phyloP scores from a whole-genome alignment of 2,113 vertebrate species.

The Nesoenas mayeri region DNA sequence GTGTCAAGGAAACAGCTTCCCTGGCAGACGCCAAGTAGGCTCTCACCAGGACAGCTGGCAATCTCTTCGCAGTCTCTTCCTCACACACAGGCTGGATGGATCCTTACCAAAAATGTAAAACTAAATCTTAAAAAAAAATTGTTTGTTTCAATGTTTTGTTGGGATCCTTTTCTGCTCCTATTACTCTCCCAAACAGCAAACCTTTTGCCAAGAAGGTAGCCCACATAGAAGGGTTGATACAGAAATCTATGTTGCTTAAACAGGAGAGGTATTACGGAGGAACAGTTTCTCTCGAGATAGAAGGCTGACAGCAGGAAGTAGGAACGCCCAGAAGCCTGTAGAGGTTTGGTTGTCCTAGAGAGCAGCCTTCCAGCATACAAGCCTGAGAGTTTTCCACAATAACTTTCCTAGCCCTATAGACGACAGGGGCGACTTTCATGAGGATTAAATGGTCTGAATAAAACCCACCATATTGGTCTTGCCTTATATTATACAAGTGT shows the following conservation, averaged over 20 bases:
- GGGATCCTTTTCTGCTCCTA: background rate
- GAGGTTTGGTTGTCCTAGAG: background rate
- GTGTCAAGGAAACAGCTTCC: background rate
- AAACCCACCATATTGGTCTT: background rate
- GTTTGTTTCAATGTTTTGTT: background rate
- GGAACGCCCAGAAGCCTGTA: background rate
- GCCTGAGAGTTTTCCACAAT: background rate
- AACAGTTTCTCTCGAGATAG: background rate
- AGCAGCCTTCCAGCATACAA: background rate
- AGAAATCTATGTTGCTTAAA: background rate
- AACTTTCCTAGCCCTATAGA: background rate
- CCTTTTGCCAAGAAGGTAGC: background rate
- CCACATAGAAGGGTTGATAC: background rate
- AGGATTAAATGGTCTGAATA: background rate
- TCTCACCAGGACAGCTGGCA: background rate
- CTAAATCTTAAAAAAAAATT: background rate
- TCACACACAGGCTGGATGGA: background rate
- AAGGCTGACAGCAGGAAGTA: background rate
- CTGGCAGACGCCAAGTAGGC: background rate
- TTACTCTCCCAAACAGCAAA: background rate
- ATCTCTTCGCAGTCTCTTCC: background rate
- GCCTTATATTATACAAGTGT: background rate
- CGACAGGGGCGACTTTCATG: background rate
- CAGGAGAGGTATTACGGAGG: background rate
- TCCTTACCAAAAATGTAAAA: background rate